Base-by-base conservation (phyloP, 2,888 invertebrate genomes). In the Parnassius mnemosyne region DNA sequence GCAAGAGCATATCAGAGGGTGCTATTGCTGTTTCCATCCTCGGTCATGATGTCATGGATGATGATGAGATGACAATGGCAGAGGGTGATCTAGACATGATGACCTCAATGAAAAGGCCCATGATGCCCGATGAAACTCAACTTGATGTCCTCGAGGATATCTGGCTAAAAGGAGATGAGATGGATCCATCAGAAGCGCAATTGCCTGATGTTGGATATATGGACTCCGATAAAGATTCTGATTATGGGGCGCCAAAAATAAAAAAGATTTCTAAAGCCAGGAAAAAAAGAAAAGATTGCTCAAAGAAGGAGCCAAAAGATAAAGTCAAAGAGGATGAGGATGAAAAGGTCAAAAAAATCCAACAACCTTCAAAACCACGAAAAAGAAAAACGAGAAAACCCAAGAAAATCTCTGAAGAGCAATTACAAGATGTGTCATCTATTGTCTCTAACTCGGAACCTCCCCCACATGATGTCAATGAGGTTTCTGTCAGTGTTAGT, bases 141-240 rank as follows among this genome's bases (percentile, higher is more conserved):
- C 77, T 95, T 44, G 95, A 95, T 80, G 95, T 93, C 7, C 84
- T 96, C 3, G 95, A 95, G 83, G 95, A 96, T 73, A 95, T 96
- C 69, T 96, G 95, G 95, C 76, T 95, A 11, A 96, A 96, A 85
- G 96, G 96, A 44, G 95, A 95, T 54, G 95, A 96, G 86, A 95
- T 95, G 86, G 95, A 92, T 3, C 92, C 92, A 1, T 92, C 91
- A 0, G 92, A 92, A 68, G 90, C 92, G 0, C 85, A 83, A 49
- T 66, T 80, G 25, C 91, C 88, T 1, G 92, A 92, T 74, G 87
- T 90, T 44, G 92, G 92, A 0, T 90, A 92, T 64, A 89, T 89
- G 12, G 91, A 92, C 61, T 89, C 90, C 0, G 91, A 90, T 46
- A 85, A 79, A 61, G 92, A 92, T 69, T 91, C 90, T 0, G 92